phyloP scores from a whole-genome alignment of 2,113 vertebrate species.

The Neolamprologus toae region DNA sequence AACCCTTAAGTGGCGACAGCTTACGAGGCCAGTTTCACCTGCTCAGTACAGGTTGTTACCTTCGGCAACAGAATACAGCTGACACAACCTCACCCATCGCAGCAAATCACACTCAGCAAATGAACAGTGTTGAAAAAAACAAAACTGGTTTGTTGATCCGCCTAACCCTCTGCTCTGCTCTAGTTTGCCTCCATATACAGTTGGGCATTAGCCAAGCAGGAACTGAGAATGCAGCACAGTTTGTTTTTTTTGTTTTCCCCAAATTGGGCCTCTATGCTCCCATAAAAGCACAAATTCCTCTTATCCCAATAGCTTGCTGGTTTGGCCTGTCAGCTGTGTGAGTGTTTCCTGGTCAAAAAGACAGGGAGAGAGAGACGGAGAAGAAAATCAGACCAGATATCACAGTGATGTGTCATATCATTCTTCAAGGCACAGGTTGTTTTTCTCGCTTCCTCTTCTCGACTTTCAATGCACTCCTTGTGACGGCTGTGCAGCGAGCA shows the following conservation, averaged over 20 bases:
- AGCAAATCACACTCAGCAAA: neutral
- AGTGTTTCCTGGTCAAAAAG: neutral
- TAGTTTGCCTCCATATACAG: neutral
- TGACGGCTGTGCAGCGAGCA: neutral
- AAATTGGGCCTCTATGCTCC: conserved; percentile 13
- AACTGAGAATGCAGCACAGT: neutral
- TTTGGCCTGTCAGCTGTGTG: neutral
- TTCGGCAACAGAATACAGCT: neutral
- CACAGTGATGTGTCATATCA: neutral
- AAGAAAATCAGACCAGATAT: neutral
- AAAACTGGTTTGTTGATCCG: neutral
- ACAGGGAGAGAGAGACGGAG: neutral
- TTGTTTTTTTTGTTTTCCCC: neutral
- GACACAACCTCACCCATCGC: neutral
- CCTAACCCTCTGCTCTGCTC: neutral
- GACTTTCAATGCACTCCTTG: neutral
- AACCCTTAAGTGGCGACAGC: neutral
- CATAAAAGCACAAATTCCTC: conserved; percentile 35
- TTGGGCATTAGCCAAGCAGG: neutral
- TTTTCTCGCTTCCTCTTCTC: neutral
- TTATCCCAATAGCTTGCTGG: neutral
- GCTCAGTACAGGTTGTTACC: neutral
- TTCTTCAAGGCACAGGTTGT: neutral
- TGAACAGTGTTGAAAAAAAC: neutral
- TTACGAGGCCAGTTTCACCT: neutral